phyloP scores from a whole-genome alignment of 2,888 invertebrate genomes.

The Chromoteleia sp. region DNA sequence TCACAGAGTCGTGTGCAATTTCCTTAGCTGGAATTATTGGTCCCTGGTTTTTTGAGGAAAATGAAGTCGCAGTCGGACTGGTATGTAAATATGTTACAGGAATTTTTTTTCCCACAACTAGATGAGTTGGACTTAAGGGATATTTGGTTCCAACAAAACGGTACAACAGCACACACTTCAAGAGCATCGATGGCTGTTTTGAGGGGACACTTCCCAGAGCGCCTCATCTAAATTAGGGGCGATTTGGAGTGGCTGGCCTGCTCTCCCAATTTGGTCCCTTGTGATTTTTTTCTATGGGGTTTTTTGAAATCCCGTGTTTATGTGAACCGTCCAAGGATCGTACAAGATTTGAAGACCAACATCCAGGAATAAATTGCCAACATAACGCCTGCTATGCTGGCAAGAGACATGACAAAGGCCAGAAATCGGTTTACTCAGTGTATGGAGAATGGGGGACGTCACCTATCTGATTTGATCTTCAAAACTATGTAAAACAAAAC shows the following conservation, averaged over 20 bases:
- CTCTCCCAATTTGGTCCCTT: conserved; percentile 50
- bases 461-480: conserved; percentile 23
- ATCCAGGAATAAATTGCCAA: conserved; percentile 71
- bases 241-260: conserved; percentile 47
- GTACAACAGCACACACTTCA: conserved; percentile 23
- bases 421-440: conserved; percentile 23
- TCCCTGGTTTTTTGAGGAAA: conserved; percentile 76
- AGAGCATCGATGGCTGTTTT: conserved; percentile 17
- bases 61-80: conserved; percentile 72
- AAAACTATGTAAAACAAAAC: conserved; percentile 30
- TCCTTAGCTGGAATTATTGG: conserved; percentile 64
- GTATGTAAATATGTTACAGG: conserved; percentile 72
- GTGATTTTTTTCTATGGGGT: conserved; percentile 40
- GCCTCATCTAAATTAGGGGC: conserved; percentile 31
- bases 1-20: conserved; percentile 73
- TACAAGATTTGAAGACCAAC: conserved; percentile 72
- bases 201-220: conserved; percentile 34
- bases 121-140: conserved; percentile 28
- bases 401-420: conserved; percentile 8
- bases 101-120: conserved; percentile 19
- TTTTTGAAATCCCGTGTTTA: conserved; percentile 43
- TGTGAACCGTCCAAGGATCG: conserved; percentile 65
- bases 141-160: conserved; percentile 41
- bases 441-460: conserved; percentile 22
- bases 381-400: conserved; percentile 41